Percentiles rank a stretch among this genome's conserved stretches.
phyloP scores from a whole-genome alignment of 2,797 vertebrate genomes.

The Vespertilio murinus region DNA sequence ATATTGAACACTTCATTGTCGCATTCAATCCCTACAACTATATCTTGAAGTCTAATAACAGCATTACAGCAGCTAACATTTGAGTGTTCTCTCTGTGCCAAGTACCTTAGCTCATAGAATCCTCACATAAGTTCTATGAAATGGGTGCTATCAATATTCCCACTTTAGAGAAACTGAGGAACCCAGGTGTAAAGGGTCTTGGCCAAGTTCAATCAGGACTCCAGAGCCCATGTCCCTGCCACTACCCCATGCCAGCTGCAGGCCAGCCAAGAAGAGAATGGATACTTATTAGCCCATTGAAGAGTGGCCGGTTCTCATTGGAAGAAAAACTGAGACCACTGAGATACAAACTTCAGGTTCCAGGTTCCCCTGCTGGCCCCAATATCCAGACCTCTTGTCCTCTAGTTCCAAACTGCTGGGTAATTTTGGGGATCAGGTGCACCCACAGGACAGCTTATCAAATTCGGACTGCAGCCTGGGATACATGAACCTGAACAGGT shows the following conservation, averaged over 20 bases:
- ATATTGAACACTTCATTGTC: background rate
- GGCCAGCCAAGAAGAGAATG: background rate
- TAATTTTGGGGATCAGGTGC: background rate
- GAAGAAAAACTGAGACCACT: too few relatives aligned
- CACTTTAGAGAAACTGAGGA: background rate
- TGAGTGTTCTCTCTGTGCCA: too few relatives aligned
- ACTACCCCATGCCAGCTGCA: background rate
- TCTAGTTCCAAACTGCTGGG: too few relatives aligned
- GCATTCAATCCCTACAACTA: background rate
- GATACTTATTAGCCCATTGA: background rate
- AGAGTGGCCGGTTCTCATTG: background rate
- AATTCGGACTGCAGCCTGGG: constrained; percentile 93
- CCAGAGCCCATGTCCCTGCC: background rate
- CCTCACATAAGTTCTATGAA: too few relatives aligned
- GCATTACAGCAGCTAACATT: too few relatives aligned
- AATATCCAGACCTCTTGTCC: too few relatives aligned
- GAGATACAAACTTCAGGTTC: too few relatives aligned
- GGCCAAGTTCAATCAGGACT: background rate
- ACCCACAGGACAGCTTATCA: constrained; percentile 84
- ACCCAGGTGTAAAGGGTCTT: background rate
- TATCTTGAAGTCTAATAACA: too few relatives aligned
- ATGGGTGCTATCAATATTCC: fast-evolving
- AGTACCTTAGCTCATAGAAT: too few relatives aligned
- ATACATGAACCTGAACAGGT: constrained; percentile 97
- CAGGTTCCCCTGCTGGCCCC: too few relatives aligned